These are phyloP conservation scores for Psittacula cyanocephala DNA, from an alignment of 2,113 vertebrate genomes.

Conservation along the genomic window DNA sequence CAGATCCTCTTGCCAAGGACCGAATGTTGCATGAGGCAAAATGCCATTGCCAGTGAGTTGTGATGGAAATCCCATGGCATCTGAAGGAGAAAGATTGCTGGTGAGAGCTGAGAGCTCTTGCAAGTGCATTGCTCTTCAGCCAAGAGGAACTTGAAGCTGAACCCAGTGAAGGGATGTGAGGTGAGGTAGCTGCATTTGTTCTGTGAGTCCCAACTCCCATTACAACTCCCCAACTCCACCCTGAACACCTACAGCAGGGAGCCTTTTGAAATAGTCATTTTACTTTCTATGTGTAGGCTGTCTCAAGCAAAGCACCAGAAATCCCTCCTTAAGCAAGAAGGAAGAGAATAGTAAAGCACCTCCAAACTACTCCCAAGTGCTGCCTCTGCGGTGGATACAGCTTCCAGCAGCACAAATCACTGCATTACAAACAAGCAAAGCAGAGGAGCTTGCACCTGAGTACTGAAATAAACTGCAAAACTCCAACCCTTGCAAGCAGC, in stretches of 20 bases:
- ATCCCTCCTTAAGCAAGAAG: not conserved
- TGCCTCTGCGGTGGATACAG: not conserved
- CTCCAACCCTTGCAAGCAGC: not conserved
- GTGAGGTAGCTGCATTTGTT: not conserved
- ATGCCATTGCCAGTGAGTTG: not conserved
- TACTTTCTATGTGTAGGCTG: not conserved
- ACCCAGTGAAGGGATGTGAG: not conserved
- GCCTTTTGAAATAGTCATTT: not conserved
- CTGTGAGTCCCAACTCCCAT: not conserved
- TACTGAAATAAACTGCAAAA: not conserved
- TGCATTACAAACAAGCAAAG: not conserved
- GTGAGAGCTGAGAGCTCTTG: not conserved
- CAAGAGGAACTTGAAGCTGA: not conserved
- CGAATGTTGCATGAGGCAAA: not conserved
- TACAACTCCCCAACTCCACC: not conserved
- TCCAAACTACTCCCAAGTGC: not conserved
- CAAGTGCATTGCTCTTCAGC: not conserved
- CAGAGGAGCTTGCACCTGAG: not conserved
- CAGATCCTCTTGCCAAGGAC: not conserved
- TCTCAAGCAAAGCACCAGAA: not conserved
- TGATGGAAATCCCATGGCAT: not conserved
- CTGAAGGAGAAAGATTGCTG: not conserved
- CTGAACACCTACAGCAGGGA: not conserved
- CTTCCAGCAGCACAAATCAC: constrained; percentile 1
- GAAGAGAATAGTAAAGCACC: not conserved